Percentiles rank a stretch among this genome's conserved stretches.
These are phyloP conservation scores for Microctonus brassicae DNA, from an alignment of 2,888 invertebrate genomes.

Conservation along the genomic window DNA sequence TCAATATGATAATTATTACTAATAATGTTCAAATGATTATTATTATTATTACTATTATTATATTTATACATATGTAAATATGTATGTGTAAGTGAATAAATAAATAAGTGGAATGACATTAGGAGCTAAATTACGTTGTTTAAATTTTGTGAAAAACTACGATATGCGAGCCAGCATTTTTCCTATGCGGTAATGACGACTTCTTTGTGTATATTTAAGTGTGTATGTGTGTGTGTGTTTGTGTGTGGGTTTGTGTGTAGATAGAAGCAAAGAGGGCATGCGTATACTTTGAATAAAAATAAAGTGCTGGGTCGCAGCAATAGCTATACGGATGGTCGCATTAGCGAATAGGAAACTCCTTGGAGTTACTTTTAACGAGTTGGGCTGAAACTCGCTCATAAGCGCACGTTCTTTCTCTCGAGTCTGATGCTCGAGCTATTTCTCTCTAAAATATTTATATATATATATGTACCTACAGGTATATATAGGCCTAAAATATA, in stretches of 20 bases:
- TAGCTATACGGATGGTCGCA: constrained; percentile 58
- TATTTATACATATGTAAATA: too few relatives aligned
- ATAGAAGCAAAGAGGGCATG: too few relatives aligned
- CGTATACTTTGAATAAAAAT: constrained; percentile 68
- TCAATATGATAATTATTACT: too few relatives aligned
- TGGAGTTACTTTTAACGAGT: constrained; percentile 64
- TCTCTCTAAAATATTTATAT: neutral
- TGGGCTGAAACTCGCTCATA: constrained; percentile 45
- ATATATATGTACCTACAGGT: neutral
- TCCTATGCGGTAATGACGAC: constrained; percentile 32
- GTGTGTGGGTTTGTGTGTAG: too few relatives aligned
- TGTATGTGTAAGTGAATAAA: too few relatives aligned
- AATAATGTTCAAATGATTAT: too few relatives aligned
- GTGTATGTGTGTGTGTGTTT: constrained; percentile 30
- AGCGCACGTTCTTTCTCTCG: neutral
- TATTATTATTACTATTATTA: too few relatives aligned
- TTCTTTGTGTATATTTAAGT: constrained; percentile 26
- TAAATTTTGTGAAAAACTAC: constrained; percentile 10
- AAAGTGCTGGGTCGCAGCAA: constrained; percentile 56
- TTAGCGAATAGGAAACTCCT: constrained; percentile 65
- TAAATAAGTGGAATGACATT: constrained; percentile 4
- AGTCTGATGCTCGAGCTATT: neutral
- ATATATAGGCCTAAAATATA: neutral
- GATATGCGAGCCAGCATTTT: neutral
- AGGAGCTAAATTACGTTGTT: neutral